Evolutionary conservation across 2,888 invertebrate species (phyloP).

Genomic region (Aethes cnicana): DNA sequence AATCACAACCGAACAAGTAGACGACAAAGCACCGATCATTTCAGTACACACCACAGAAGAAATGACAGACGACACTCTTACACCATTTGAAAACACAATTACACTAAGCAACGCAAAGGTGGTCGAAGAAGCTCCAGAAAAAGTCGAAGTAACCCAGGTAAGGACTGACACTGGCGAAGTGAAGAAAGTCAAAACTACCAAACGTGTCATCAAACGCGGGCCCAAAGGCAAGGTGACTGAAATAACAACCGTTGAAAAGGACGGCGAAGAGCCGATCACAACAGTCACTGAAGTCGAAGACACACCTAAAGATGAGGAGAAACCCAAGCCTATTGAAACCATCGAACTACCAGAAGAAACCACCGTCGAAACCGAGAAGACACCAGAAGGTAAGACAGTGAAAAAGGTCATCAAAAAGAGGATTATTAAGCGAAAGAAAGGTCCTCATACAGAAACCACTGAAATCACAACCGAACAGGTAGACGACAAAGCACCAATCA

Average conservation of each 20-base stretch:
- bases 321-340: conserved; percentile 21
- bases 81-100: not conserved
- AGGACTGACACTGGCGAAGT: conserved; percentile 10
- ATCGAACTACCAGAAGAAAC: conserved; percentile 4
- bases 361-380: not conserved
- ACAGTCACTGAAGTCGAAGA: not conserved
- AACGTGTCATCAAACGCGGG: conserved; percentile 24
- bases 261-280: not conserved
- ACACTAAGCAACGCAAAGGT: not conserved
- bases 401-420: no score
- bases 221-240: conserved; percentile 49
- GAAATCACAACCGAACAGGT: no score
- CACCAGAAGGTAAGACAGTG: no score
- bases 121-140: conserved; percentile 1
- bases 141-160: conserved; percentile 6
- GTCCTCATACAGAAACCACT: no score
- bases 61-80: not conserved
- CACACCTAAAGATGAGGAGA: conserved; percentile 29
- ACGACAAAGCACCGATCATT: conserved; percentile 4
- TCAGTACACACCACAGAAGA: not conserved
- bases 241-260: conserved; percentile 28
- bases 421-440: no score
- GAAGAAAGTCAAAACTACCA: conserved; percentile 28
- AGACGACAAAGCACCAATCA: no score
- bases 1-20: conserved; percentile 7